These are phyloP conservation scores for Myotis pilosus DNA, from an alignment of 2,797 vertebrate genomes.

Conservation along the genomic window DNA sequence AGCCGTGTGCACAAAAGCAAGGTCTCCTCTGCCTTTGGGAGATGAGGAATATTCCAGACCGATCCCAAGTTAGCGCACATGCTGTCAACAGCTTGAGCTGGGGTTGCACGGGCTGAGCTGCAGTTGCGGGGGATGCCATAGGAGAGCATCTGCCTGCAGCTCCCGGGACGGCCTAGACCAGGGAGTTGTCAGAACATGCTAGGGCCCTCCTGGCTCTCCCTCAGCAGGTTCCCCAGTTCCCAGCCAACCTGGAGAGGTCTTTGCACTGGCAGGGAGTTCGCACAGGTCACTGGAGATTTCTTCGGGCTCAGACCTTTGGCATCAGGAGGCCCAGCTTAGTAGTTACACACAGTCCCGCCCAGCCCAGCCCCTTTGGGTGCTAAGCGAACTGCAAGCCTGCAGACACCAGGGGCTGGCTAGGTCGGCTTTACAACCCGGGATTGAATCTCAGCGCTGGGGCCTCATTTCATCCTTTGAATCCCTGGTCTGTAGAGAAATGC, in stretches of 20 bases:
- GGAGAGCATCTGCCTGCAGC: neutral
- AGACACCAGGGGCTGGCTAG: rapidly evolving
- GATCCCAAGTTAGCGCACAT: rapidly evolving
- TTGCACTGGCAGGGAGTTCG: neutral
- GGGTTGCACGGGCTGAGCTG: rapidly evolving
- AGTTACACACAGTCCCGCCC: neutral
- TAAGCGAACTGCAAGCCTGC: neutral
- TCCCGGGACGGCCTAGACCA: too few species aligned
- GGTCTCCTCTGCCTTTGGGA: neutral
- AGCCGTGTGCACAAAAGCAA: rapidly evolving
- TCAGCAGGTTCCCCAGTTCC: neutral
- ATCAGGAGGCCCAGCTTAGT: neutral
- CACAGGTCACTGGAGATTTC: neutral
- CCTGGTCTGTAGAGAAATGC: neutral
- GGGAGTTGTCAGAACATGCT: neutral
- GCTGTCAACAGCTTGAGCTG: neutral
- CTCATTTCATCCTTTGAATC: neutral
- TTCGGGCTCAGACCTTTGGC: neutral
- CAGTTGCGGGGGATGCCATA: neutral
- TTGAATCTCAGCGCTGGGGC: rapidly evolving
- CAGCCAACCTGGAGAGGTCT: neutral
- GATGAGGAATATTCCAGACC: too few species aligned
- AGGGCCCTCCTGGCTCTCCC: neutral
- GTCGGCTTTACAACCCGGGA: neutral
- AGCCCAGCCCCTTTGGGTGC: rapidly evolving